Base-by-base conservation (phyloP, 2,888 invertebrate species). In the Fissipunctia ypsillon region DNA sequence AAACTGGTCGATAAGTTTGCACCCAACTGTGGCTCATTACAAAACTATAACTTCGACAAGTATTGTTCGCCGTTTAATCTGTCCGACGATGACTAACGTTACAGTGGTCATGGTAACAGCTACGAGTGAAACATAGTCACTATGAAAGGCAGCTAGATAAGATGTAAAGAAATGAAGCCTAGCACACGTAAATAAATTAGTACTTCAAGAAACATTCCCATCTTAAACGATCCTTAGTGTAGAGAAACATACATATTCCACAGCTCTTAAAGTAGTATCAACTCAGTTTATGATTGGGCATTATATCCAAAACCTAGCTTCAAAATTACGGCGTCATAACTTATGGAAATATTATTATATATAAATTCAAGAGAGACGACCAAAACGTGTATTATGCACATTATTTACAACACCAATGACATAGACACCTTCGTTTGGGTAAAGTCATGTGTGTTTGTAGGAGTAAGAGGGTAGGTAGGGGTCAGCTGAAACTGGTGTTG, bases 1-100 rank as follows among this genome's bases (percentile, higher is more conserved):
- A 87, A 85, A 57, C 56, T 67, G 73, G 50, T 74, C 78, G 72
- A 82, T 82, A 76, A 79, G 69, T 80, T 86, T 82, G 73, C 75
- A 66, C 61, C 75, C 82, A 87, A 83, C 74, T 86, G 78, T 67
- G 78, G 68, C 73, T 75, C 80, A 87, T 85, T 88, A 84, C 78
- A 67, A 60, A 76, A 69, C 73, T 76, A 72, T 74, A 78, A 81
- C 76, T 78, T 80, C 59, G 70, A 73, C 73, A 73, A 84, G 65
- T 81, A 74, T 79, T 67, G 64, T 78, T 81, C 28, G 65, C 73
- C 52, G 66, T 73, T 69, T 78, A 76, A 66, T 76, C 63, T 79
- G 31, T 59, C 69, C 68, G 75, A 68, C 68, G 60, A 80, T 85
- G 81, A 85, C 68, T 86, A 81, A 84, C 61, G 60, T 65, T 54